These are phyloP conservation scores for Calameuta idolon DNA, from an alignment of 2,888 invertebrate genomes.

Conservation along the genomic window DNA sequence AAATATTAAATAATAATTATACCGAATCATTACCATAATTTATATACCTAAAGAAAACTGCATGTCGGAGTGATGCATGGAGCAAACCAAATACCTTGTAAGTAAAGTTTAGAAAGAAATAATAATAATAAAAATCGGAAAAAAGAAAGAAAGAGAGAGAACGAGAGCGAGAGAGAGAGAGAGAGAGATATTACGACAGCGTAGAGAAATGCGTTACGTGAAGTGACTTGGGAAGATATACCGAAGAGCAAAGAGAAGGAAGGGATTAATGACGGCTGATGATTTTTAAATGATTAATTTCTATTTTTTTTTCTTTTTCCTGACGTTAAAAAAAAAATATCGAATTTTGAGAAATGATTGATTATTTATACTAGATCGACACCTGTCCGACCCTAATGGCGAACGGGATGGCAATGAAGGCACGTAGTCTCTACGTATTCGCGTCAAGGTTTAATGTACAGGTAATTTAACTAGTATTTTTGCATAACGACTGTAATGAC, in stretches of 20 bases:
- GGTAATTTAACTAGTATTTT: slow-evolving; percentile 65
- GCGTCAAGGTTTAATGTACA: slow-evolving; percentile 60
- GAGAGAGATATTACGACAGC: slow-evolving; percentile 25
- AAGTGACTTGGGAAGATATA: slow-evolving; percentile 30
- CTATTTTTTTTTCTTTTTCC: background rate
- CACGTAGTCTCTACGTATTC: slow-evolving; percentile 26
- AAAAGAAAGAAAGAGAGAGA: slow-evolving; percentile 32
- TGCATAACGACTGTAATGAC: slow-evolving; percentile 48
- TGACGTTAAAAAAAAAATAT: slow-evolving; percentile 10
- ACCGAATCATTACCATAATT: slow-evolving; percentile 67
- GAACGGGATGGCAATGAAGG: slow-evolving; percentile 15
- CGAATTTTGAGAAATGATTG: background rate
- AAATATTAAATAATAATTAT: slow-evolving; percentile 57
- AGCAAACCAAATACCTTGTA: slow-evolving; percentile 64
- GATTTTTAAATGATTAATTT: background rate
- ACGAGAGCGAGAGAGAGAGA: slow-evolving; percentile 42
- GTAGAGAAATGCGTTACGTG: slow-evolving; percentile 44
- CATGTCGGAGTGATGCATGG: slow-evolving; percentile 38
- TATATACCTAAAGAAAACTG: slow-evolving; percentile 58
- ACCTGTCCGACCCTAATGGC: background rate
- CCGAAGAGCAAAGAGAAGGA: slow-evolving; percentile 20
- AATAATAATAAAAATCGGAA: slow-evolving; percentile 23
- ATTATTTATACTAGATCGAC: background rate
- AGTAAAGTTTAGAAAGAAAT: slow-evolving; percentile 54
- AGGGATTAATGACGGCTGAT: background rate